Evolutionary conservation across 2,797 vertebrate genomes (phyloP), one percentile per base, ranked within the genome.

Genomic region (Darevskia mixta): DNA sequence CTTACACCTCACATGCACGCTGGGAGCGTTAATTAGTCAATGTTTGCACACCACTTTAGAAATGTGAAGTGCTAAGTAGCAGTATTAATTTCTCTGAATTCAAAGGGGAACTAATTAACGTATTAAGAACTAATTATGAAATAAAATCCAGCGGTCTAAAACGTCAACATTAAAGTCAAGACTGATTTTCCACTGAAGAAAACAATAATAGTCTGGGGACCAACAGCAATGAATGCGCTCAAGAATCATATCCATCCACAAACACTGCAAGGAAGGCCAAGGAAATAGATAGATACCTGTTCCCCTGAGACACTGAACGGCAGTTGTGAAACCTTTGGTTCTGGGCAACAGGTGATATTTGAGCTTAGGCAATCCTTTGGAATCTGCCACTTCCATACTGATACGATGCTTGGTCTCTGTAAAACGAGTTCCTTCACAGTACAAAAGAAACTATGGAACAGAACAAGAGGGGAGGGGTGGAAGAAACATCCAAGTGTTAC

Each of bases 241-340:
- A 92, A 82, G 25, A 87, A 2, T 0, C 8, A 73, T 35, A 35
- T 35, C 35, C 8, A 45, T 29, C 38, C 69, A 61, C 23, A 23
- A 29, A 76, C 1, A 0, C 8, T 15, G 1, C 6, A 35, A 29
- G 25, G 8, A 80, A 83, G 0, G 27, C 38, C 69, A 91, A 80
- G 29, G 45, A 41, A 38, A 43, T 86, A 20, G 0, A 85, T 93
- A 99, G 0, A 85, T 93, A 99, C 99, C 98, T 97, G 98, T 99
- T 94, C 99, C 99, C 88, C 98, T 98, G 85, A 99, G 98, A 97
- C 98, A 99, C 93, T 98, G 97, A 94, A 99, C 97, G 15, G 99
- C 98, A 58, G 99, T 99, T 96, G 99, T 99, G 95, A 99, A 99
- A 90, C 99, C 99, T 96, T 98, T 99, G 97, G 99, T 99, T 80